Evolutionary conservation across 2,113 vertebrate species (phyloP).

Genomic region (Vanacampus margaritifer): DNA sequence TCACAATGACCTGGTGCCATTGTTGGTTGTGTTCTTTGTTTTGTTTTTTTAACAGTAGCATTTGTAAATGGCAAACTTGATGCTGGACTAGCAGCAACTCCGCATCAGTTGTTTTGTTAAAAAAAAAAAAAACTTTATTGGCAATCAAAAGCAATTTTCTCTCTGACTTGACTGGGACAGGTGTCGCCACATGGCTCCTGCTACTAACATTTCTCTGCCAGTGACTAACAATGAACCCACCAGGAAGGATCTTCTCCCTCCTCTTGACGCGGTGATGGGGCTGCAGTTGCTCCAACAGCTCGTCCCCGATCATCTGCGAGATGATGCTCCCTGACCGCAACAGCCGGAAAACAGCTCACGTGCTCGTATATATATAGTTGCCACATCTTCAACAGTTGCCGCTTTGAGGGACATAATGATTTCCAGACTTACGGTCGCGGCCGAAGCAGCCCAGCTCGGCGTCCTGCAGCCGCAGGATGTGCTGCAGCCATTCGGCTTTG

Average conservation of each 20-base stretch:
- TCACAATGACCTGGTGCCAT: neutral
- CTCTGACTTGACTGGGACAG: neutral
- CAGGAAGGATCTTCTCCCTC: constrained; percentile 72
- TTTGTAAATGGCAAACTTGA: neutral
- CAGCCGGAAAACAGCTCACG: neutral
- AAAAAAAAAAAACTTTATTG: neutral
- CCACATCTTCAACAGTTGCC: neutral
- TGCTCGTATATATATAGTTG: neutral
- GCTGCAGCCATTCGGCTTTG: constrained; percentile 76
- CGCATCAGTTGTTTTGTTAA: neutral
- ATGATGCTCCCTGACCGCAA: constrained; percentile 54
- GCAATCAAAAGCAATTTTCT: neutral
- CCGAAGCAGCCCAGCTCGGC: constrained; percentile 76
- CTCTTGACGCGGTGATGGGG: constrained; percentile 74
- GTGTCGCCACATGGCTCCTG: neutral
- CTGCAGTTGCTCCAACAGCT: constrained; percentile 68
- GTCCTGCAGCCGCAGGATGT: constrained; percentile 77
- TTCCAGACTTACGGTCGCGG: constrained; percentile 67
- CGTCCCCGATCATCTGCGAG: constrained; percentile 67
- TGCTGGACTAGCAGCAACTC: neutral
- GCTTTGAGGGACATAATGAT: neutral
- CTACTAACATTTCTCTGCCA: neutral
- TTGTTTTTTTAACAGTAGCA: neutral
- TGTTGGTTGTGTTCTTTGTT: too few relatives aligned
- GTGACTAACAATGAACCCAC: constrained; percentile 36